Evolutionary conservation across 2,888 invertebrate genomes (phyloP).

Genomic region (Hypercompe scribonia): DNA sequence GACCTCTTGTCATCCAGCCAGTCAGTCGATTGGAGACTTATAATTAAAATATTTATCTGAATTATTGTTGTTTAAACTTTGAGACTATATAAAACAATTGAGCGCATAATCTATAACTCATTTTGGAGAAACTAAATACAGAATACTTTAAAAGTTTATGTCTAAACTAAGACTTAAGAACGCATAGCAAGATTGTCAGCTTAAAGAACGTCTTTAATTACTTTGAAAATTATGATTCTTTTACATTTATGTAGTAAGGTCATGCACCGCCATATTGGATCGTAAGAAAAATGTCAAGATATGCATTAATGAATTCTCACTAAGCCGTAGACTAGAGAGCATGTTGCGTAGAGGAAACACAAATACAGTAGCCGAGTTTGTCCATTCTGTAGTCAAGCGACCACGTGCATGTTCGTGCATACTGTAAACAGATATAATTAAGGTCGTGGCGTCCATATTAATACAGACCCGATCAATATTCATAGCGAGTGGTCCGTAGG

Average conservation of each 20-base stretch:
- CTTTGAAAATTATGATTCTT: constrained; percentile 16
- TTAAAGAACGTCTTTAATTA: constrained; percentile 45
- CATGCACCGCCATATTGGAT: neutral
- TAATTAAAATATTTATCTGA: constrained; percentile 65
- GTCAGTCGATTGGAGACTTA: constrained; percentile 47
- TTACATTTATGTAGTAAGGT: constrained; percentile 9
- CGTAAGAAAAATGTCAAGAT: constrained; percentile 23
- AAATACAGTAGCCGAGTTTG: constrained; percentile 44
- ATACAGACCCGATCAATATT: constrained; percentile 73
- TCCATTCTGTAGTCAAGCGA: constrained; percentile 35
- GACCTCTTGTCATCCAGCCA: constrained; percentile 48
- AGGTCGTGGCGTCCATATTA: constrained; percentile 71
- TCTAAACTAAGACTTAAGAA: constrained; percentile 56
- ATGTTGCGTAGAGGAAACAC: constrained; percentile 43
- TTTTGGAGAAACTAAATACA: constrained; percentile 50
- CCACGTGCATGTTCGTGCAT: constrained; percentile 68
- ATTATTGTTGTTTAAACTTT: constrained; percentile 63
- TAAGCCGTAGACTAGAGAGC: constrained; percentile 26
- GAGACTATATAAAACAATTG: constrained; percentile 69
- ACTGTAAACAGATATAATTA: constrained; percentile 76
- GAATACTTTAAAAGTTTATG: constrained; percentile 55
- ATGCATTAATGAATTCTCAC: constrained; percentile 24
- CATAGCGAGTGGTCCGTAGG: constrained; percentile 60
- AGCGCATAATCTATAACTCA: constrained; percentile 57
- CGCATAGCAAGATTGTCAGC: constrained; percentile 33